Base-by-base conservation (phyloP, 2,113 vertebrate species). In the Candoia aspera region DNA sequence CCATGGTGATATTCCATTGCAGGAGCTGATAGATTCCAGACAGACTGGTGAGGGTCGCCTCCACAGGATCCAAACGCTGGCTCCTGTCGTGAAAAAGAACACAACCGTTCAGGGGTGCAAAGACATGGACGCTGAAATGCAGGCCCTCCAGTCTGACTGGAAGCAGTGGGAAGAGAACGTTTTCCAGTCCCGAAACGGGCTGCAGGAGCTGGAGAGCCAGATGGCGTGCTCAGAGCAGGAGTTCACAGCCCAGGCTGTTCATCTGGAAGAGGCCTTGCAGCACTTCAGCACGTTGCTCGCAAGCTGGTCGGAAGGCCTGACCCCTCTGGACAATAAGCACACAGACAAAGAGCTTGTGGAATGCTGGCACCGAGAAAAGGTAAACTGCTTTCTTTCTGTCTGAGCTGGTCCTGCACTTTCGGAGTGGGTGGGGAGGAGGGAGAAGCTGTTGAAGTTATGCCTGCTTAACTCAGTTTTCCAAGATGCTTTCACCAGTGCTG, bases 11-110 rank as follows among this genome's bases (percentile, higher is more conserved):
- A 97, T 99, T 98, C 59, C 96, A 96, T 97, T 96, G 91, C 98
- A 99, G 99, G 99, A 99, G 97, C 98, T 99, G 92, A 97, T 99
- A 91, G 98, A 98, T 97, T 98, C 98, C 97, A 98, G 98, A 94
- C 98, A 98, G 95, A 96, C 96, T 54, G 99, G 99, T 84, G 98
- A 98, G 60, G 97, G 98, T 95, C 98, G 98, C 64, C 97, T 99
- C 29, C 95, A 97, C 96, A 97, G 98, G 62, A 98, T 98, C 94
- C 98, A 99, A 94, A 94, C 96, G 12, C 97, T 98, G 88, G 98
- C 98, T 0, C 97, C 97, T 0, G 96, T 94, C 12, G 98, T 99
- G 8, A 96, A 97, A 60, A 98, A 98, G 94, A 97, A 98, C 97
- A 99, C 98, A 19, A 97, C 98, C 1, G 88, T 97, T 97, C 55